Conservation (phyloP, 2,888 invertebrate species). For the Protophormia terraenovae region DNA sequence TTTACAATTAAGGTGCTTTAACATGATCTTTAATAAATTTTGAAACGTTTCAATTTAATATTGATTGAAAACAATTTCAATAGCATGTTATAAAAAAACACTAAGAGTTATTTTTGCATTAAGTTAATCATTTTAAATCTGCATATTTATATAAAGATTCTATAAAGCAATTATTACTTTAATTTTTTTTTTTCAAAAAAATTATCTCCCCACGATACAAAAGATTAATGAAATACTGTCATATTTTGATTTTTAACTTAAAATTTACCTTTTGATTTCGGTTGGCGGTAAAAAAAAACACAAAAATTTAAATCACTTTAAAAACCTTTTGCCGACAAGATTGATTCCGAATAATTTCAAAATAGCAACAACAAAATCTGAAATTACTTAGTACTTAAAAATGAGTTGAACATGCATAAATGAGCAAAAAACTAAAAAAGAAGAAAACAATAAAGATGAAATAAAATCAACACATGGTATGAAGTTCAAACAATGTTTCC, state of each 20-base stretch:
- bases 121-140: neutral
- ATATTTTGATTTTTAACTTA: constrained; percentile 55
- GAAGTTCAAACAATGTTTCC: neutral
- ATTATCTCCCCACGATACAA: constrained; percentile 42
- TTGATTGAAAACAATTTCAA: neutral
- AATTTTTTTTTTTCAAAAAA: neutral
- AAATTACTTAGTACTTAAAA: constrained; percentile 63
- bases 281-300: constrained; percentile 59
- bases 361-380: constrained; percentile 17
- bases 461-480: constrained; percentile 37
- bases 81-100: neutral
- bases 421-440: neutral
- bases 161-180: neutral
- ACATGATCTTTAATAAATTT: no score
- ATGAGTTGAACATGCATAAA: constrained; percentile 30
- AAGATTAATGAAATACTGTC: constrained; percentile 71
- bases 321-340: constrained; percentile 33
- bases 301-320: constrained; percentile 53
- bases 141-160: neutral
- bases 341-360: constrained; percentile 58
- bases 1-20: no score
- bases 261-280: neutral
- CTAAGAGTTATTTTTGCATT: neutral
- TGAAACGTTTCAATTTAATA: no score
- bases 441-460: constrained; percentile 22